These are phyloP conservation scores for Eurystomus glaucurus DNA, from an alignment of 2,797 vertebrate genomes.

Conservation along the genomic window DNA sequence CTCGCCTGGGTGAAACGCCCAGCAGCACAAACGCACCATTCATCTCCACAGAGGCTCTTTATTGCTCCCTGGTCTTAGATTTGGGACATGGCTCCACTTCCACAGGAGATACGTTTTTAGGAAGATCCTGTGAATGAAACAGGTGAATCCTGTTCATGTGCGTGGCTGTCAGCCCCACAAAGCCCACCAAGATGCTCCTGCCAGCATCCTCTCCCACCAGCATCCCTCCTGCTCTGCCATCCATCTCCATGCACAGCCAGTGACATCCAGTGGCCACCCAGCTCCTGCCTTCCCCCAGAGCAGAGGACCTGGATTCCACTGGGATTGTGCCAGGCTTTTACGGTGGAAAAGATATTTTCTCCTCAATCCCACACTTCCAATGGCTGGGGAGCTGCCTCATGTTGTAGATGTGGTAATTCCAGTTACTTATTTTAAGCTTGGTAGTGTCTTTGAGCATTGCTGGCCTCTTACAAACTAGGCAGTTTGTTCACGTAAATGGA, in stretches of 20 bases:
- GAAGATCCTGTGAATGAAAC: not conserved
- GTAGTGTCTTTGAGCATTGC: not conserved
- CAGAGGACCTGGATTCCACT: not conserved
- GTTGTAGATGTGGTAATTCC: rapidly evolving
- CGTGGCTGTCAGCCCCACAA: not conserved
- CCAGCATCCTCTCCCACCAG: not conserved
- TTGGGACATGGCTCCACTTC: not conserved
- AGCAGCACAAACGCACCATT: not conserved
- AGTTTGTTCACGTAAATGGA: not conserved
- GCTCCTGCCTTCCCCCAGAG: not conserved
- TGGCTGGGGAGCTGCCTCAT: not conserved
- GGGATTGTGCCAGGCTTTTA: not conserved
- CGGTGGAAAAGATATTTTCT: not conserved
- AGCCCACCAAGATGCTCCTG: not conserved
- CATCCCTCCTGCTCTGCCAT: not conserved
- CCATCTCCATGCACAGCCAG: not conserved
- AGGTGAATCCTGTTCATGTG: not conserved
- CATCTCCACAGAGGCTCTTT: not conserved
- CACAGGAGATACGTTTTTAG: not conserved
- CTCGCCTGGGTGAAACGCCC: not conserved
- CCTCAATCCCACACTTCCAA: not conserved
- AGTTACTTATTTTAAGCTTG: not conserved
- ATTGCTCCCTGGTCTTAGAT: not conserved
- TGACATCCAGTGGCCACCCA: not conserved
- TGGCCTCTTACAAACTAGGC: not conserved